phyloP scores from a whole-genome alignment of 2,113 vertebrate species.

The Pipra filicauda region DNA sequence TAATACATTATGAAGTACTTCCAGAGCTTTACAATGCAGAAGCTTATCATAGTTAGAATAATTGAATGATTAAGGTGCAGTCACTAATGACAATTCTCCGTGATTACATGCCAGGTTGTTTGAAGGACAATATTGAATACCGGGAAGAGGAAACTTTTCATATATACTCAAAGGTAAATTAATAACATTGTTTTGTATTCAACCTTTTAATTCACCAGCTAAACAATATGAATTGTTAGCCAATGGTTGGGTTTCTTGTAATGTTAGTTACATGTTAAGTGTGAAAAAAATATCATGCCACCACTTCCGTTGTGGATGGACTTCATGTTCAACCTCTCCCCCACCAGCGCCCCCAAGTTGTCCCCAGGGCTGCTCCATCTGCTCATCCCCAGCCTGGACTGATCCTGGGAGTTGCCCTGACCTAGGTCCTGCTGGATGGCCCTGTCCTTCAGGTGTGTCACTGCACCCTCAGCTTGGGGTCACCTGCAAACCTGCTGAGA shows the following conservation, averaged over 20 bases:
- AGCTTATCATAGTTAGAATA: background rate
- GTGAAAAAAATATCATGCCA: background rate
- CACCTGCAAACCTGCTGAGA: background rate
- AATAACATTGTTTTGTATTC: background rate
- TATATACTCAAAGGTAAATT: background rate
- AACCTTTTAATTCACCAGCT: background rate
- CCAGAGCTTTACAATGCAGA: background rate
- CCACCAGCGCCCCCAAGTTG: no score
- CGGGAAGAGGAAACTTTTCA: background rate
- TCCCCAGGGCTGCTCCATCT: background rate
- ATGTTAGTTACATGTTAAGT: background rate
- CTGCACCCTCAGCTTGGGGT: background rate
- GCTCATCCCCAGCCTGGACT: background rate
- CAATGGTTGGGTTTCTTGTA: background rate
- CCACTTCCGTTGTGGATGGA: background rate
- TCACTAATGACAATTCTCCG: background rate
- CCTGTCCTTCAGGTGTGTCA: no score
- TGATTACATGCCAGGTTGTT: background rate
- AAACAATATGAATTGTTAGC: background rate
- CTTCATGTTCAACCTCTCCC: background rate
- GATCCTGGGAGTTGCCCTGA: background rate
- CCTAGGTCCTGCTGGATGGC: background rate
- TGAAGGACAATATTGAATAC: background rate
- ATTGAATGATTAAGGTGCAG: background rate
- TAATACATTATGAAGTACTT: background rate